Evolutionary conservation across 2,888 invertebrate genomes (phyloP).

Genomic region (Spilosoma lubricipeda): DNA sequence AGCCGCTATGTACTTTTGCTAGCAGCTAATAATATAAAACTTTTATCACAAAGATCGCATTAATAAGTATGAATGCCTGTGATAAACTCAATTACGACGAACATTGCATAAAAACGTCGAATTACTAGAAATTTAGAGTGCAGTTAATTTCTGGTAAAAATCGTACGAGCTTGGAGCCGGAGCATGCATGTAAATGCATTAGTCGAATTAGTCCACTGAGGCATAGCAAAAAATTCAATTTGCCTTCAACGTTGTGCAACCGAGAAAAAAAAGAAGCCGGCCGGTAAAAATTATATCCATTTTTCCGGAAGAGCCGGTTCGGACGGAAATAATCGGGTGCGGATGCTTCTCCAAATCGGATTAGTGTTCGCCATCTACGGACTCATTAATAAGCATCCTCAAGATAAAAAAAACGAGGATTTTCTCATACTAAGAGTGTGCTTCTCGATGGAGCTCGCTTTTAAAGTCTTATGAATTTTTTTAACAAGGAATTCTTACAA

Average conservation of each 20-base stretch:
- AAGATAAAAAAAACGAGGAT: constrained; percentile 35
- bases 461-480: not conserved
- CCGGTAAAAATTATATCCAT: constrained; percentile 81
- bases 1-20: not conserved
- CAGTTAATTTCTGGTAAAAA: constrained; percentile 51
- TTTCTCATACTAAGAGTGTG: constrained; percentile 10
- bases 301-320: constrained; percentile 70
- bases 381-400: constrained; percentile 65
- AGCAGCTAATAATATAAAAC: not conserved
- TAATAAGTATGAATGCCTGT: not conserved
- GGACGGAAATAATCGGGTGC: constrained; percentile 69
- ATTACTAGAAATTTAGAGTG: constrained; percentile 34
- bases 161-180: constrained; percentile 38
- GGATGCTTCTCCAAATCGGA: constrained; percentile 75
- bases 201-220: constrained; percentile 82
- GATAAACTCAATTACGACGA: constrained; percentile 8
- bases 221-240: constrained; percentile 84
- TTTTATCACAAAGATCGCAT: not conserved
- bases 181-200: constrained; percentile 82
- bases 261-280: constrained; percentile 69
- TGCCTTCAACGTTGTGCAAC: constrained; percentile 72
- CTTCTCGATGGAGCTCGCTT: not conserved
- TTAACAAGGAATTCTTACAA: not conserved
- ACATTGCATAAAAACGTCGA: constrained; percentile 33
- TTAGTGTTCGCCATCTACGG: constrained; percentile 73